Evolutionary conservation across 2,113 vertebrate genomes (phyloP), one percentile per base, ranked within the genome.

Genomic region (Pelvicachromis taeniatus): DNA sequence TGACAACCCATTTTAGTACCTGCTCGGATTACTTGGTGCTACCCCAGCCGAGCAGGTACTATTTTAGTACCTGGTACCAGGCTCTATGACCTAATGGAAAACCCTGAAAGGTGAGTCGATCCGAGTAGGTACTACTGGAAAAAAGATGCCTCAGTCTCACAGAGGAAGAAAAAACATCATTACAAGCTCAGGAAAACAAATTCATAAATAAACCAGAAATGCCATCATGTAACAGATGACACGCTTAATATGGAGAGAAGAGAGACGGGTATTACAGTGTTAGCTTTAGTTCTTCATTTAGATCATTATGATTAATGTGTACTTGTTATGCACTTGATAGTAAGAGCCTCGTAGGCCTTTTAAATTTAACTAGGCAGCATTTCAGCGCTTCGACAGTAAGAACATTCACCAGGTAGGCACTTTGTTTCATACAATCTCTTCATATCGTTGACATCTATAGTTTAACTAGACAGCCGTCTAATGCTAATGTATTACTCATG

Each of bases 41-140:
- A 21, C 2, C 0, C 38, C 1, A 0, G 19, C 59, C 1, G 10
- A 63, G 59, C 59, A 63, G 10, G 10, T 38, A 38, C 6, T 13
- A 13, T 65, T 65, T 8, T 38, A 63, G 33, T 38, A 38, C 59
- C 59, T 0, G 10, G 1, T 63, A 52, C 48, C 0, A 4, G 48
- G 48, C n/a, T n/a, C 31, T 61, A 3, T n/a, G 58, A 61, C 31
- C 59, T 63, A 35, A 63, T 63, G 4, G 31, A 63, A 35, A 63
- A 35, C 59, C 59, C 31, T 0, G 0, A 63, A 63, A 63, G n/a
- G 19, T 4, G 19, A 21, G 33, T 13, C 38, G 38, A 38, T 33
- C 59, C 7, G 19, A 63, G 33, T 21, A n/a, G 59, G 0, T 13
- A 38, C 19, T 63, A n/a, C 38, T 63, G 10, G 33, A 21, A 63